Evolutionary conservation across 2,113 vertebrate species (phyloP), one percentile per base, ranked within the genome.

Genomic region (Pachycephala philippinensis): DNA sequence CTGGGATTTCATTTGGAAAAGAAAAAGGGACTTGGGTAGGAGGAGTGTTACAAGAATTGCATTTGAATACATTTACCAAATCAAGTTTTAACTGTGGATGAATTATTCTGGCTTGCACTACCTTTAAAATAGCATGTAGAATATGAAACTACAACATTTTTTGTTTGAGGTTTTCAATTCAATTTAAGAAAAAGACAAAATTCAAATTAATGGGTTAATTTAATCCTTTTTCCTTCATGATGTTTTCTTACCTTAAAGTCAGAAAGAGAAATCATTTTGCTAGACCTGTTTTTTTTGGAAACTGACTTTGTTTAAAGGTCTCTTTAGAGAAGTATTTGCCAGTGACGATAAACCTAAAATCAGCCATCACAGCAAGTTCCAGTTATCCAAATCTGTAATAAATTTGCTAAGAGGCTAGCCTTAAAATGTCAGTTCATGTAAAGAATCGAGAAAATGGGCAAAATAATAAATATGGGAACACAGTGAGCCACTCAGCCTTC

Each of bases 371-470:
- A 94, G 60, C 50, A 85, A 83, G 68, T 37, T 74, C 47, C 59
- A 70, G 54, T 83, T 93, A 78, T 42, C 44, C 30, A 72, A 82
- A 96, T 83, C 53, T 76, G 28, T 72, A 82, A 89, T 79, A 57
- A 85, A 69, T 75, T 89, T 91, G 30, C 61, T 87, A 57, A 93
- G 79, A 90, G 7, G 27, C 66, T 63, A 95, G 56, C 42, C 59
- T 95, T 91, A 61, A 96, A 95, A 95, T 90, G 78, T 57, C 66
- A 91, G 31, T 77, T 85, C 45, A 84, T 54, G 42, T 63, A 87
- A 94, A 88, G n/a, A 86, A 74, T 5, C n/a, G n/a, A 77, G 42
- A 92, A 83, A 91, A 85, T 14, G 66, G 11, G 10, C 33, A 68
- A 94, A 89, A 47, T 31, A 77, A 68, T 49, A 85, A 93, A 83